phyloP scores from a whole-genome alignment of 2,797 vertebrate genomes.

The Rousettus madagascariensis region DNA sequence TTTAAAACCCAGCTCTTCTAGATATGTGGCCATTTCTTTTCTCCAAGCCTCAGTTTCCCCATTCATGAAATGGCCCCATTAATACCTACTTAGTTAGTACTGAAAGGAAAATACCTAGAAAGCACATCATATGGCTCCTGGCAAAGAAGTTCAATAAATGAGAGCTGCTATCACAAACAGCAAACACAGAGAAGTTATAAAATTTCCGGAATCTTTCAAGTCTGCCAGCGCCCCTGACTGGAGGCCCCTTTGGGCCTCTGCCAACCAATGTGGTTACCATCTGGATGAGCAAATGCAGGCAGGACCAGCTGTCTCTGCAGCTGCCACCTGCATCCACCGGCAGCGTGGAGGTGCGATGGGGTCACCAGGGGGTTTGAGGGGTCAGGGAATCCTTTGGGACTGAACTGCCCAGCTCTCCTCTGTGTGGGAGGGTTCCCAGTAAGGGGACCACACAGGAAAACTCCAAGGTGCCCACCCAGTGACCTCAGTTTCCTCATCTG shows the following conservation, averaged over 20 bases:
- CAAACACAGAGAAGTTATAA: neutral
- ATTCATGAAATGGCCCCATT: neutral
- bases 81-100: neutral
- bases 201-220: neutral
- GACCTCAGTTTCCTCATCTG: neutral
- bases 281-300: neutral
- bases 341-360: neutral
- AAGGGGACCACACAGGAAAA: neutral
- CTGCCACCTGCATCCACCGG: neutral
- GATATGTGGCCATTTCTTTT: neutral
- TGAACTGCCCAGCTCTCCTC: neutral
- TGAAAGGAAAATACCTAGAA: neutral
- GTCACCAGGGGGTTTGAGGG: neutral
- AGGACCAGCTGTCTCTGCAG: neutral
- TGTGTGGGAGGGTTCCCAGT: too few relatives aligned
- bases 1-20: neutral
- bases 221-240: neutral
- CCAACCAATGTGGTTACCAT: neutral
- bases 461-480: neutral
- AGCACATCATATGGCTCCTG: neutral
- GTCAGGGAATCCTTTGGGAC: neutral
- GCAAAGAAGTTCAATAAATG: neutral
- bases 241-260: neutral
- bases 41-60: neutral
- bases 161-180: neutral